phyloP scores from a whole-genome alignment of 2,888 invertebrate species.

The Julus scandinavius region DNA sequence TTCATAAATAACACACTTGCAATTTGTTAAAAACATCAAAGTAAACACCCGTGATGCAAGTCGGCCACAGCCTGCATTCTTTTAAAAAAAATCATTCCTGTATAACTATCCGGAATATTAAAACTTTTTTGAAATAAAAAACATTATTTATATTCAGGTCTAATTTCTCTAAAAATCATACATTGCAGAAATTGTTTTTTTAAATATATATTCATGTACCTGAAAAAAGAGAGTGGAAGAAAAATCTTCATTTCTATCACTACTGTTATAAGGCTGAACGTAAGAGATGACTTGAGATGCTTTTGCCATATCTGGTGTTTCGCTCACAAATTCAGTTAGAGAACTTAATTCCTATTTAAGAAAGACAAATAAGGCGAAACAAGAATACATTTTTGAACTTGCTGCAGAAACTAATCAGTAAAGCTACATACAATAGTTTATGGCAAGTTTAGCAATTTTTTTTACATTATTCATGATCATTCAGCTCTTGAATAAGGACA shows the following conservation, averaged over 20 bases:
- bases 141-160: no score
- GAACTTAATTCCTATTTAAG: not conserved
- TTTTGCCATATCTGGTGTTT: not conserved
- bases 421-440: not conserved
- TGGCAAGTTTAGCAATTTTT: not conserved
- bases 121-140: no score
- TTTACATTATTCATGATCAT: not conserved
- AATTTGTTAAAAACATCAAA: not conserved
- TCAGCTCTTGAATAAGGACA: no score
- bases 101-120: no score
- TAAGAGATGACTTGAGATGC: not conserved
- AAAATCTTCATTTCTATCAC: not conserved
- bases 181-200: no score
- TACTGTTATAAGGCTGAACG: not conserved
- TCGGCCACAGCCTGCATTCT: not conserved
- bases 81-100: not conserved
- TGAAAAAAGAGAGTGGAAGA: not conserved
- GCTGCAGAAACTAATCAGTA: no score
- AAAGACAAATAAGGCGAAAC: not conserved
- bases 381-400: no score
- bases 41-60: not conserved
- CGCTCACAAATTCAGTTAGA: not conserved
- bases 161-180: no score
- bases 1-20: not conserved
- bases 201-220: not conserved